These are phyloP conservation scores for Furcifer pardalis DNA, from an alignment of 2,797 vertebrate genomes.

Conservation along the genomic window DNA sequence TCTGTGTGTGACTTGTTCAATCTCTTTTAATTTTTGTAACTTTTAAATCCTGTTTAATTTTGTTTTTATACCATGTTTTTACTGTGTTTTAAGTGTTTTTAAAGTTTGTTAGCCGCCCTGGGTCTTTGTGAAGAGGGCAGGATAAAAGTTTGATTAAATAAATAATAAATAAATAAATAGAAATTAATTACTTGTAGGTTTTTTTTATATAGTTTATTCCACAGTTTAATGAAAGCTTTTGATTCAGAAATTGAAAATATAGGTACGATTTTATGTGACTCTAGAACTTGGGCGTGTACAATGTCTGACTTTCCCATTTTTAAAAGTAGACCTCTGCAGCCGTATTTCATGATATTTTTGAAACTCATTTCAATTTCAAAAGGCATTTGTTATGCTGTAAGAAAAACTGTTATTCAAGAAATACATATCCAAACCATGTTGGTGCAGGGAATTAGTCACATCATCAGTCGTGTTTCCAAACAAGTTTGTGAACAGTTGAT, in stretches of 20 bases:
- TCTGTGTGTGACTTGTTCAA: too few relatives aligned
- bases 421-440: not conserved
- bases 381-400: not conserved
- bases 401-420: not conserved
- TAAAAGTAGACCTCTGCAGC: not conserved
- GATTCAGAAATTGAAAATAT: not conserved
- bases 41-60: too few relatives aligned
- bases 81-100: too few relatives aligned
- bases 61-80: too few relatives aligned
- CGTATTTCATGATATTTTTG: not conserved
- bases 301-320: not conserved
- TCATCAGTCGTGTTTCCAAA: not conserved
- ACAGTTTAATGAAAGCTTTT: not conserved
- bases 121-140: too few relatives aligned
- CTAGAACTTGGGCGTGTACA: not conserved
- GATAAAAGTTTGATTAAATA: too few relatives aligned
- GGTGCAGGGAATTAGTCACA: not conserved
- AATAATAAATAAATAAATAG: too few relatives aligned
- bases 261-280: not conserved
- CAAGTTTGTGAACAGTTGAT: not conserved
- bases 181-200: not conserved
- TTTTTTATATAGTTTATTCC: not conserved
- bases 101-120: too few relatives aligned
- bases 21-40: too few relatives aligned
- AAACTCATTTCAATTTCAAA: not conserved